These are phyloP conservation scores for Platysteira castanea DNA, from an alignment of 2,113 vertebrate genomes.

Conservation along the genomic window DNA sequence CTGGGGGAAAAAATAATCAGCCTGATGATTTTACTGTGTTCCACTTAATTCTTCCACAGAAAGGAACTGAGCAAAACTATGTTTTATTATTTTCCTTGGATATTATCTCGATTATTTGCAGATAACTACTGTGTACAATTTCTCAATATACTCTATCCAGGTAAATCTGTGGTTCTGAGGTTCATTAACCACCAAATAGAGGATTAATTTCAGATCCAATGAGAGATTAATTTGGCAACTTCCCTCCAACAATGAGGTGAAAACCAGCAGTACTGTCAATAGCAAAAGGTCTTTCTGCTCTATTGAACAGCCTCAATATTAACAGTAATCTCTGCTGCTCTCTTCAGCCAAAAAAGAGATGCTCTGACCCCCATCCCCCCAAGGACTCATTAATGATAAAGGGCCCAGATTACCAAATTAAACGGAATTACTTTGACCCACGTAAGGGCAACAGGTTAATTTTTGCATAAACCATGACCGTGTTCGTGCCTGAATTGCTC, in stretches of 20 bases:
- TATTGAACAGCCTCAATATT: slow-evolving; percentile 15
- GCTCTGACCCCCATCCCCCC: background rate
- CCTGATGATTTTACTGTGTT: background rate
- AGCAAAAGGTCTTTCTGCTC: background rate
- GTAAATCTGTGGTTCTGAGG: background rate
- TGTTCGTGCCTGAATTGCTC: background rate
- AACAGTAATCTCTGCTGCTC: slow-evolving; percentile 10
- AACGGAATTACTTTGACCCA: slow-evolving; percentile 13
- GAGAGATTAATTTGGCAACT: slow-evolving; percentile 47
- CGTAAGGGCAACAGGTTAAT: slow-evolving; percentile 44
- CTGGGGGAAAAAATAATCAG: background rate
- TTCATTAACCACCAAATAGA: slow-evolving; percentile 26
- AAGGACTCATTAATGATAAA: slow-evolving; percentile 30
- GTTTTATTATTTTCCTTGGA: background rate
- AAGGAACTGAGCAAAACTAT: background rate
- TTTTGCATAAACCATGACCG: background rate
- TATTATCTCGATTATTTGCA: background rate
- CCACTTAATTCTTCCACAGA: background rate
- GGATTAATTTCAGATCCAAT: slow-evolving; percentile 22
- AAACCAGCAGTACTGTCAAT: background rate
- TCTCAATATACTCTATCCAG: background rate
- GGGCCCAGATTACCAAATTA: slow-evolving; percentile 31
- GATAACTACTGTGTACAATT: background rate
- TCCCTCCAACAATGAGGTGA: background rate
- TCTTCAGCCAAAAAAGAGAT: slow-evolving; percentile 9